phyloP scores from a whole-genome alignment of 2,113 vertebrate species.

The Epinephelus moara region DNA sequence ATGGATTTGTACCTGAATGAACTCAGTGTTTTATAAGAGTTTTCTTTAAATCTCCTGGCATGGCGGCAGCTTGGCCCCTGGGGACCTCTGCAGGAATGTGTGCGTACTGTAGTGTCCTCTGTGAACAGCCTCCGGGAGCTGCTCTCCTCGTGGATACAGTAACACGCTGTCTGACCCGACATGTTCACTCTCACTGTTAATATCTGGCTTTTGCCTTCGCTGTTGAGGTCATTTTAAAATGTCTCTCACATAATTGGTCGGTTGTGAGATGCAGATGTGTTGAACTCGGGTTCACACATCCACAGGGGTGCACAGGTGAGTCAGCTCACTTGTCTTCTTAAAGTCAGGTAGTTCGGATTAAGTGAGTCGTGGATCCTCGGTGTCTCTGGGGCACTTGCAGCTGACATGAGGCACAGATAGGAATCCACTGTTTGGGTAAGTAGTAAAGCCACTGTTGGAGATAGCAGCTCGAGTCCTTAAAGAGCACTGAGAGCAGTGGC shows the following conservation, averaged over 20 bases:
- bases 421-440: background rate
- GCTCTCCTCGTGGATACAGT: background rate
- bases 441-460: background rate
- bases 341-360: background rate
- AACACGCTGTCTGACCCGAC: slow-evolving; percentile 11
- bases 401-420: background rate
- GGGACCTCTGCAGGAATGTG: slow-evolving; percentile 15
- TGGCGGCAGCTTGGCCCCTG: background rate
- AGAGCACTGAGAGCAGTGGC: background rate
- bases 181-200: background rate
- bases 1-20: too few species aligned
- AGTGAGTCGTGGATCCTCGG: background rate
- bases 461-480: background rate
- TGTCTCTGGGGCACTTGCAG: background rate
- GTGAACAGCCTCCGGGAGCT: background rate
- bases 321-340: too few species aligned
- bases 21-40: too few species aligned
- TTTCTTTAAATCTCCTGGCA: background rate
- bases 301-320: background rate
- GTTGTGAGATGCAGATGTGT: background rate
- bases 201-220: background rate
- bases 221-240: background rate
- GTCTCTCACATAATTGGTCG: background rate
- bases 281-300: background rate
- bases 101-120: background rate